Evolutionary conservation across 2,113 vertebrate genomes (phyloP), one percentile per base, ranked within the genome.

Genomic region (Pao palembangensis): DNA sequence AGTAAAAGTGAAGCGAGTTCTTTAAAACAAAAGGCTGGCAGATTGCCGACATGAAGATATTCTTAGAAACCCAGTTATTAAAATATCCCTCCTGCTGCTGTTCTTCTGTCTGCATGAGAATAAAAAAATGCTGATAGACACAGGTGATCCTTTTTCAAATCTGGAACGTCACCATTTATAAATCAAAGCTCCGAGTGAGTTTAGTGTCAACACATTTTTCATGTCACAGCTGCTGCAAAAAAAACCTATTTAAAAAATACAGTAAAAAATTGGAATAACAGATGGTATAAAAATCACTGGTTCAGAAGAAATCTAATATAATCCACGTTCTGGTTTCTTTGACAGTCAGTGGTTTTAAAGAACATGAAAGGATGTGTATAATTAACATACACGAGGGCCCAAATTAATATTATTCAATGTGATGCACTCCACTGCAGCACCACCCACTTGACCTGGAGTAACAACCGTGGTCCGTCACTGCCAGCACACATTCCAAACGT

Each of bases 1-100:
- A 58, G 48, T 73, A 58, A 41, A 80, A 73, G 53, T 46, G 31
- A 65, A 47, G 6, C 1, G n/a, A n/a, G 23, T 25, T 73, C 63
- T 79, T 79, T 21, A 48, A 53, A 64, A 66, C 64, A 62, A 55
- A 62, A 31, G 28, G 73, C 42, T 69, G 71, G 50, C 71, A 73
- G 55, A 44, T 69, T 61, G 49, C 55, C 43, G 56, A 42, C 72
- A 42, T 78, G 76, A 82, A 80, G 83, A 69, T 84, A 84, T 82
- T 80, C 58, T 84, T 81, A 75, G 81, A 77, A 79, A 78, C 52
- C 25, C 43, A 59, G 61, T 57, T 79, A 64, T 78, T 71, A 69
- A 74, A 74, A 78, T 74, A 63, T 56, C 52, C 23, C 42, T 56
- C 34, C 58, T 28, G 61, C n/a, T 49, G 18, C 60, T 54, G 43